Evolutionary conservation across 1,140 invertebrate species (phyloP).

Genomic region (Drosophila orena): DNA sequence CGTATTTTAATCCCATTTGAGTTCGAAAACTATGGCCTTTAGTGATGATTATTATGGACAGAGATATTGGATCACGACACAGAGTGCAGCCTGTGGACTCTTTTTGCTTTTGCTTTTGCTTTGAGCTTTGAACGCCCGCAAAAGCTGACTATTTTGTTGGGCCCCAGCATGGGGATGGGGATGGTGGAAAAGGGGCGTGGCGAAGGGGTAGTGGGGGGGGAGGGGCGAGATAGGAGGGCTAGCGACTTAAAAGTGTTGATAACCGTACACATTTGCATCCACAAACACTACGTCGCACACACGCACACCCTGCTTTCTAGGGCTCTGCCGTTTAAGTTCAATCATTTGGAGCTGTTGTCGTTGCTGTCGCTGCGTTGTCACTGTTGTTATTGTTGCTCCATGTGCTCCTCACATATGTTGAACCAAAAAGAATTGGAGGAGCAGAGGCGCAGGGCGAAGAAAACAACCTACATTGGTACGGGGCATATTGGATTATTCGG

Average conservation of each 20-base stretch:
- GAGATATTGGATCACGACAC: neutral
- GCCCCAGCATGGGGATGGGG: slow-evolving; percentile 5
- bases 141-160: slow-evolving; percentile 23
- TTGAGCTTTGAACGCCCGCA: slow-evolving; percentile 16
- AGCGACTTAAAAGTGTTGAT: slow-evolving; percentile 73
- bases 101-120: slow-evolving; percentile 4
- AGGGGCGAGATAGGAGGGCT: slow-evolving; percentile 30
- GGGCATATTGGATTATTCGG: neutral
- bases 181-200: too few species aligned
- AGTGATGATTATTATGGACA: neutral
- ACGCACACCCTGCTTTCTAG: slow-evolving; percentile 23
- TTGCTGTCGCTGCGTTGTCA: slow-evolving; percentile 65
- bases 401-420: slow-evolving; percentile 52
- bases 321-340: slow-evolving; percentile 68
- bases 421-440: slow-evolving; percentile 29
- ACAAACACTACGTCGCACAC: slow-evolving; percentile 9
- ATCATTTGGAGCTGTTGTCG: slow-evolving; percentile 68
- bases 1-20: too few species aligned
- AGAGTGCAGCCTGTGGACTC: neutral
- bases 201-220: neutral
- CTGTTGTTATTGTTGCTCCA: slow-evolving; percentile 19
- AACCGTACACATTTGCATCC: slow-evolving; percentile 52
- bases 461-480: slow-evolving; percentile 33
- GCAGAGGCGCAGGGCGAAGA: slow-evolving; percentile 42
- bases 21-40: too few species aligned